These are phyloP conservation scores for Oeneis ivallda DNA, from an alignment of 2,888 invertebrate species.

Conservation along the genomic window DNA sequence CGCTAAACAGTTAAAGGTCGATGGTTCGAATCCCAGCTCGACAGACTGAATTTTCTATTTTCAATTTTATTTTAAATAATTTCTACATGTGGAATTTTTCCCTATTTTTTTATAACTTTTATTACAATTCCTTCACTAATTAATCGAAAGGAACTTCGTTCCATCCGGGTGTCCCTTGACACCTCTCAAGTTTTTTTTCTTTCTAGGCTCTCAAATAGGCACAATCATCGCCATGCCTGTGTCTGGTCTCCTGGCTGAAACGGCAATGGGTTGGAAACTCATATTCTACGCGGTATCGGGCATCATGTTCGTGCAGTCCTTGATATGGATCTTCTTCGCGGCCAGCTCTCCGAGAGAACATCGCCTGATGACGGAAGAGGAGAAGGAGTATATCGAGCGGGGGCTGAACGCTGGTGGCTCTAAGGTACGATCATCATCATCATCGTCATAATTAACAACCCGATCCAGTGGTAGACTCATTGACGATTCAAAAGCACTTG, in stretches of 20 bases:
- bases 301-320: conserved; percentile 77
- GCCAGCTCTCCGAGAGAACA: conserved; percentile 83
- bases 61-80: no score
- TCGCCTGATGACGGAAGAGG: conserved; percentile 76
- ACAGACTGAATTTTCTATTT: no score
- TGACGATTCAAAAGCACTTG: no score
- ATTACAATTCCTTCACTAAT: no score
- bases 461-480: no score
- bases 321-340: conserved; percentile 79
- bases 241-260: conserved; percentile 83
- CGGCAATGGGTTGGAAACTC: conserved; percentile 84
- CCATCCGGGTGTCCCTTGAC: no score
- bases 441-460: no score
- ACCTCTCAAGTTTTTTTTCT: background rate
- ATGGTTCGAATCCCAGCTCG: no score
- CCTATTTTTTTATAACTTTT: no score
- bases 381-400: conserved; percentile 82
- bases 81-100: no score
- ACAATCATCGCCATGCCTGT: conserved; percentile 85
- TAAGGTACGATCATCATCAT: conserved; percentile 26
- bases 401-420: conserved; percentile 61
- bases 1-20: no score
- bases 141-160: no score
- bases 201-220: conserved; percentile 84
- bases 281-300: conserved; percentile 85